Percentiles rank a stretch among this genome's conserved stretches.
Evolutionary conservation across 2,113 vertebrate species (phyloP).

Genomic region (Tiliqua scincoides): DNA sequence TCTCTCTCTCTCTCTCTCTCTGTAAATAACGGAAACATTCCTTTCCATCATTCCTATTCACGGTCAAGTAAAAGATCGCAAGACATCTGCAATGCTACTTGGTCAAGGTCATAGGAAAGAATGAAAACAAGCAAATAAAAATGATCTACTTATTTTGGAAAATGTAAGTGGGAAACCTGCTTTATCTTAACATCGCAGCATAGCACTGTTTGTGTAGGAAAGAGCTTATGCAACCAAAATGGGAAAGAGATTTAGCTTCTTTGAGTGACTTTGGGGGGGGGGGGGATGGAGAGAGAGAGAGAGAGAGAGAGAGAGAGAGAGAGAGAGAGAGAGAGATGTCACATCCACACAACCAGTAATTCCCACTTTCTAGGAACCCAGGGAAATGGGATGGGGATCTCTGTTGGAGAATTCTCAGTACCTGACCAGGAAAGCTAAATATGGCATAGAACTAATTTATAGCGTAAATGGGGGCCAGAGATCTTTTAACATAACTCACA

Average conservation of each 20-base stretch:
- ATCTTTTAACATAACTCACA: neutral
- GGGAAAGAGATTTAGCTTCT: constrained; percentile 35
- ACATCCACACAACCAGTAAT: neutral
- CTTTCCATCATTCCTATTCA: constrained; percentile 33
- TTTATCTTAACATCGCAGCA: constrained; percentile 35
- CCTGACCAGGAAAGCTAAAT: neutral
- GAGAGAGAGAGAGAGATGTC: neutral
- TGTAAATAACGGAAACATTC: constrained; percentile 42
- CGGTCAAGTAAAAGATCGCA: neutral
- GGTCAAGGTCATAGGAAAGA: constrained; percentile 63
- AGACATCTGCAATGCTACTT: constrained; percentile 40
- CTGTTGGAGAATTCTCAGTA: neutral
- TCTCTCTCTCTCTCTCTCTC: no score
- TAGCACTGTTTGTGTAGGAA: neutral
- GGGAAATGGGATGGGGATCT: neutral
- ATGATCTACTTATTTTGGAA: constrained; percentile 44
- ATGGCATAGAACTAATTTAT: neutral
- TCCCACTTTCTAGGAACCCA: neutral
- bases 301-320: no score
- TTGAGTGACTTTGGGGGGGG: neutral
- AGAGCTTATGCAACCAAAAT: constrained; percentile 2
- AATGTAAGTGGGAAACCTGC: constrained; percentile 52
- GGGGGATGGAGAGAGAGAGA: no score
- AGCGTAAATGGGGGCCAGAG: neutral
- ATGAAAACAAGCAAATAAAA: constrained; percentile 40